These are phyloP conservation scores for Aphis craccivora DNA, from an alignment of 1,140 invertebrate species.

Conservation along the genomic window DNA sequence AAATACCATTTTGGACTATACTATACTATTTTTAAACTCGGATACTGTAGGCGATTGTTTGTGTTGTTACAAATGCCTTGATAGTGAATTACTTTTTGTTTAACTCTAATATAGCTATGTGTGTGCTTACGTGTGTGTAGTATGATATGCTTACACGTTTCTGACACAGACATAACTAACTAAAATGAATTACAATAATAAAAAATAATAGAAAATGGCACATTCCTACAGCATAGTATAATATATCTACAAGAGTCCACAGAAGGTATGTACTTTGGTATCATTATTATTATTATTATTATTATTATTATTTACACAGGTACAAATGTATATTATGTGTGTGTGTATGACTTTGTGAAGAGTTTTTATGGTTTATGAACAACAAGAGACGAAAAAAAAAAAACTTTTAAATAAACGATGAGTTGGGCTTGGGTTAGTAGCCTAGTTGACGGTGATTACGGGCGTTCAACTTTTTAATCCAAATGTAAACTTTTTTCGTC, in stretches of 20 bases:
- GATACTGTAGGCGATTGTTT: neutral
- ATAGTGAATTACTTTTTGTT: neutral
- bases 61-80: neutral
- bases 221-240: neutral
- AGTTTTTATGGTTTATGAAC: neutral
- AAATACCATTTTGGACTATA: neutral
- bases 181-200: neutral
- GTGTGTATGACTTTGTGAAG: neutral
- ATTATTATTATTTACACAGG: neutral
- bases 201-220: neutral
- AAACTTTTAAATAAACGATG: constrained; percentile 43
- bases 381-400: neutral
- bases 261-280: neutral
- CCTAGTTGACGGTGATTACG: neutral
- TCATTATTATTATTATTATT: neutral
- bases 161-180: neutral
- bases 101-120: too few species aligned
- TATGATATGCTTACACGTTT: neutral
- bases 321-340: neutral
- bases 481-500: constrained; percentile 39
- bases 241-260: neutral
- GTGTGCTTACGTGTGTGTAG: neutral
- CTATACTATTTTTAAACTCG: neutral
- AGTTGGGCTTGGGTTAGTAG: neutral
- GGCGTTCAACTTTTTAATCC: constrained; percentile 32